A percentile compares a stretch with the other conserved stretches of the same genome.
These are phyloP conservation scores for Sardinella longiceps DNA, from an alignment of 2,797 vertebrate genomes.

Conservation along the genomic window DNA sequence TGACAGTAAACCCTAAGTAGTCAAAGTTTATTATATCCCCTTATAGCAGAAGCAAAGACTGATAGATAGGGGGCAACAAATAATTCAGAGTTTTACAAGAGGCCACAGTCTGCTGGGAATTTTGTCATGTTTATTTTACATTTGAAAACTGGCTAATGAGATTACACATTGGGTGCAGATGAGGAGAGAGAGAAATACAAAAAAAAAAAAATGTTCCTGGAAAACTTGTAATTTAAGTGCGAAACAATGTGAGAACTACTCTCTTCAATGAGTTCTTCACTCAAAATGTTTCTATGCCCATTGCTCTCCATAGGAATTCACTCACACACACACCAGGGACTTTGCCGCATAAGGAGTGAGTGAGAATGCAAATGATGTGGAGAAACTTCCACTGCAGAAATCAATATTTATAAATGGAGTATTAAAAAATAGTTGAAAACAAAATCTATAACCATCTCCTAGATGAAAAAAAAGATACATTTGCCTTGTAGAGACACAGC, in stretches of 20 bases:
- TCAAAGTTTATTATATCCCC: slow-evolving; percentile 5
- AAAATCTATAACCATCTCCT: background rate
- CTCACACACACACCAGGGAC: background rate
- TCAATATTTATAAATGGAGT: background rate
- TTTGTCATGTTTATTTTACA: slow-evolving; percentile 12
- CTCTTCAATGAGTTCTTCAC: background rate
- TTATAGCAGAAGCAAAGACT: background rate
- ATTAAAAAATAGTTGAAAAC: background rate
- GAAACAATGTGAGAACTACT: background rate
- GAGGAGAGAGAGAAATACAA: background rate
- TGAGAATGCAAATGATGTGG: background rate
- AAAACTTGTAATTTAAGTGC: background rate
- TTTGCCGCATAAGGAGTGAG: background rate
- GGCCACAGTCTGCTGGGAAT: background rate
- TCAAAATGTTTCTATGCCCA: background rate
- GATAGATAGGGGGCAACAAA: slow-evolving; percentile 4
- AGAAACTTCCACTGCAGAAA: background rate
- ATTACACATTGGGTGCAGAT: background rate
- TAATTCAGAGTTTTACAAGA: background rate
- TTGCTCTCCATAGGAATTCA: background rate
- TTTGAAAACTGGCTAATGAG: slow-evolving; percentile 8
- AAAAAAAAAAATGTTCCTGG: background rate
- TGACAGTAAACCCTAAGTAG: background rate
- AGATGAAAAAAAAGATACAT: background rate
- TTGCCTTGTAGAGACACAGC: background rate